Base-by-base conservation (phyloP, 2,797 vertebrate species). In the Limnodromus scolopaceus region DNA sequence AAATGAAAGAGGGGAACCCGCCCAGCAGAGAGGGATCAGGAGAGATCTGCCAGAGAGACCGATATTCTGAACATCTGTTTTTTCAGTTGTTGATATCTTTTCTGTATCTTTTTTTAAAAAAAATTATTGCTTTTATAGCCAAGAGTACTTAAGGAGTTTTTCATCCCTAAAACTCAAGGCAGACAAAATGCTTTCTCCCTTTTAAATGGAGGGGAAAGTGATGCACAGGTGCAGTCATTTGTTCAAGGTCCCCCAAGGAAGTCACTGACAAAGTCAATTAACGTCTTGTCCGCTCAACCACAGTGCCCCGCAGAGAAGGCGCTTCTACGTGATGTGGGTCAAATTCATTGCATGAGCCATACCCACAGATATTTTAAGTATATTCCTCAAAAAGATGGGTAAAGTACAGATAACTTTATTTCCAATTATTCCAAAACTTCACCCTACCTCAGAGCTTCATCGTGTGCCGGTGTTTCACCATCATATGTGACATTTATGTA, bases 161-260 rank as follows among this genome's bases (percentile, higher is more conserved):
- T 84, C 30, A 78, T 76, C 55, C 39, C 32, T 66, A 79, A 81
- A 86, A 63, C n/a, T 76, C 58, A 66, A 45, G 34, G 32, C 60
- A 74, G 16, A 48, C 51, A 76, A 87, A 94, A 71, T 16, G 38
- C 30, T 88, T 95, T 90, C 76, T 90, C 36, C 46, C 55, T 54
- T 94, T 84, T n/a, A 90, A 93, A 95, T 30, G 51, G 92, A 93
- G 53, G 28, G 45, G 85, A 90, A 94, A 94, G 87, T 1, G 55
- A 74, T 76, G 66, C 96, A 92, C 95, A 97, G 94, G 88, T 96
- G 94, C 96, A 95, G 55, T 53, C 63, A 79, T 96, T 96, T 95
- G 85, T 95, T 76, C 77, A 15, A 36, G 32, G 25, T 93, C 55
- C 93, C 92, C 87, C 54, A 90, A 95, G 91, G 95, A 97, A 89